phyloP scores from a whole-genome alignment of 2,888 invertebrate species.

The Anoplius nigerrimus region DNA sequence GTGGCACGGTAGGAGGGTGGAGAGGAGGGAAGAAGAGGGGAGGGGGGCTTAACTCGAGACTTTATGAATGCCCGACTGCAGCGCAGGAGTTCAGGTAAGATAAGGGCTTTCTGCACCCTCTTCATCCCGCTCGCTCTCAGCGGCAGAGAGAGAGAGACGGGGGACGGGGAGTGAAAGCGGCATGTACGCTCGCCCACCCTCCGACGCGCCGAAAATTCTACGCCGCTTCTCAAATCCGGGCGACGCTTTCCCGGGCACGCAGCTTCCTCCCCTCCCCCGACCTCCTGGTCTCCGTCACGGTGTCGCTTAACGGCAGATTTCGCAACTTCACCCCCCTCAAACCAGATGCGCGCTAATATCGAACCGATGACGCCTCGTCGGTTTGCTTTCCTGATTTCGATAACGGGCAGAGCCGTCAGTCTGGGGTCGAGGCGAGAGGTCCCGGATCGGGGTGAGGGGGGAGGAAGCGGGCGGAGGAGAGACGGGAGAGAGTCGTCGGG shows the following conservation, averaged over 20 bases:
- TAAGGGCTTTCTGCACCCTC: constrained; percentile 60
- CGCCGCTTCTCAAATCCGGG: constrained; percentile 54
- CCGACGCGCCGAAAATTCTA: constrained; percentile 45
- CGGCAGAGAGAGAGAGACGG: constrained; percentile 24
- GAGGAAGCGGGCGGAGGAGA: neutral
- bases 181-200: constrained; percentile 13
- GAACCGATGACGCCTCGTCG: constrained; percentile 42
- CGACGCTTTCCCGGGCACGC: constrained; percentile 62
- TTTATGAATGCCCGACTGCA: constrained; percentile 61
- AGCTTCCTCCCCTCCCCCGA: constrained; percentile 34
- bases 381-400: constrained; percentile 2
- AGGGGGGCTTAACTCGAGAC: constrained; percentile 59
- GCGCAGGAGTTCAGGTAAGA: constrained; percentile 62
- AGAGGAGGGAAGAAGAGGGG: constrained; percentile 13
- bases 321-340: constrained; percentile 39
- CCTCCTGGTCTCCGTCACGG: constrained; percentile 26
- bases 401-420: neutral
- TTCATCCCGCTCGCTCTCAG: constrained; percentile 41
- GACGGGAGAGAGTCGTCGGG: neutral
- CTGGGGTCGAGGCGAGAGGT: neutral
- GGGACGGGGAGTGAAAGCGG: neutral
- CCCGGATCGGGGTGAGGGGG: neutral
- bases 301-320: constrained; percentile 55
- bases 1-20: constrained; percentile 5
- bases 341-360: constrained; percentile 53